phyloP scores from a whole-genome alignment of 2,888 invertebrate genomes.

The Xestia rhomboidea region DNA sequence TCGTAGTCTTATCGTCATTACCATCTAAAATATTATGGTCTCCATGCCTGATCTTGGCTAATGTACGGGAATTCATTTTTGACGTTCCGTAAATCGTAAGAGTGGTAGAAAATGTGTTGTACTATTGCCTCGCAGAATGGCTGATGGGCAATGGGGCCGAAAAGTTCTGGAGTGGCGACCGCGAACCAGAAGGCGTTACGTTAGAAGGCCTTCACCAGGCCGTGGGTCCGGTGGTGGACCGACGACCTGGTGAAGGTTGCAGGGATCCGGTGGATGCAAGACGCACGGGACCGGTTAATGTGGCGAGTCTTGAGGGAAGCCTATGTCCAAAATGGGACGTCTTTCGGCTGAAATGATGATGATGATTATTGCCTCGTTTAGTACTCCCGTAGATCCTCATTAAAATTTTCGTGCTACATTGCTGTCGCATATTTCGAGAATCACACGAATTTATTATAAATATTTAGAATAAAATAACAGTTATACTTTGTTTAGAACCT shows the following conservation, averaged over 20 bases:
- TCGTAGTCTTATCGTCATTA: neutral
- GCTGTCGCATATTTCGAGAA: neutral
- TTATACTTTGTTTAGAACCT: neutral
- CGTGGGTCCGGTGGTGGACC: too few species aligned
- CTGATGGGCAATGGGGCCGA: too few species aligned
- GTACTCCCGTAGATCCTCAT: neutral
- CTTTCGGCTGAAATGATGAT: too few species aligned
- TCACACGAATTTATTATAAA: neutral
- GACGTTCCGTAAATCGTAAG: neutral
- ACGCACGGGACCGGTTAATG: too few species aligned
- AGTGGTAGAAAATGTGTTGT: neutral
- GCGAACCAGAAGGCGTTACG: too few species aligned
- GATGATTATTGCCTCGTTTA: neutral
- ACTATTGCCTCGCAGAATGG: too few species aligned
- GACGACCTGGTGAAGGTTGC: too few species aligned
- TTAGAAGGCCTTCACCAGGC: too few species aligned
- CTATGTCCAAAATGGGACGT: too few species aligned
- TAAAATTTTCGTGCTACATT: constrained; percentile 5
- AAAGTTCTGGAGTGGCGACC: too few species aligned
- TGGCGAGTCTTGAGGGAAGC: too few species aligned
- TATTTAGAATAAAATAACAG: neutral
- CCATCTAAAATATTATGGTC: neutral
- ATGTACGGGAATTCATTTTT: neutral
- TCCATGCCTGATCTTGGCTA: neutral
- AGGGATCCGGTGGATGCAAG: too few species aligned